Percentiles rank a stretch among this genome's conserved stretches.
Evolutionary conservation across 2,113 vertebrate species (phyloP).

Genomic region (Synodontis membranacea): DNA sequence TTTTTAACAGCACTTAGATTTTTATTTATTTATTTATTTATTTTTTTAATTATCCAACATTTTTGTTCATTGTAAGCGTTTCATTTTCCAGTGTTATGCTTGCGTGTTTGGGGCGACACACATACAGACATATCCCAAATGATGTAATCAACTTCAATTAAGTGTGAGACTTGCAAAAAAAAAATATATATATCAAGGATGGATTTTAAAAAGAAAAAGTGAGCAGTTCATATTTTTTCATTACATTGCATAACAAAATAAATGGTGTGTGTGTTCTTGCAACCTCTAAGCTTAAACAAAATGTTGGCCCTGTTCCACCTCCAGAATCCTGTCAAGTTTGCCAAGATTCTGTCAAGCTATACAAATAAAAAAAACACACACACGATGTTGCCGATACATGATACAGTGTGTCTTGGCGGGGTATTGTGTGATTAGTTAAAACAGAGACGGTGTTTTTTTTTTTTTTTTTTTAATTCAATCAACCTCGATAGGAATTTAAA

Average conservation of each 20-base stretch:
- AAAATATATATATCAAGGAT: too few species aligned
- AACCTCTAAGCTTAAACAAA: slow-evolving; percentile 66
- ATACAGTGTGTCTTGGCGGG: slow-evolving; percentile 66
- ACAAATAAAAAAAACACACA: slow-evolving; percentile 65
- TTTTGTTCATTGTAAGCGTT: background rate
- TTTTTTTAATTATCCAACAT: background rate
- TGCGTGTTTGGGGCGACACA: slow-evolving; percentile 54
- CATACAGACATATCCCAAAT: slow-evolving; percentile 8
- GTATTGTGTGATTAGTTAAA: slow-evolving; percentile 66
- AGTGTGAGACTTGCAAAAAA: slow-evolving; percentile 56
- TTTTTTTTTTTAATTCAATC: slow-evolving; percentile 37
- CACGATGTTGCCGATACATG: slow-evolving; percentile 70
- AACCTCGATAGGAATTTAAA: slow-evolving; percentile 44
- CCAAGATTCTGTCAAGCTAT: slow-evolving; percentile 76
- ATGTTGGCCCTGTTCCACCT: slow-evolving; percentile 71
- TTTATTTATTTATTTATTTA: background rate
- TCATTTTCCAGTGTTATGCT: slow-evolving; percentile 23
- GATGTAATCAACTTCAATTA: slow-evolving; percentile 48
- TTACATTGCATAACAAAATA: slow-evolving; percentile 71
- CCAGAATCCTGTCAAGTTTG: slow-evolving; percentile 62
- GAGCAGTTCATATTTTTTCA: slow-evolving; percentile 60
- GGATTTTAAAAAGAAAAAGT: slow-evolving; percentile 55
- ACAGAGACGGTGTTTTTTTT: slow-evolving; percentile 63
- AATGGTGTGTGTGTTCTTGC: slow-evolving; percentile 59
- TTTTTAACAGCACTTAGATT: background rate